Evolutionary conservation across 2,888 invertebrate genomes (phyloP), one percentile per base, ranked within the genome.

Genomic region (Pristionchus fissidentatus): DNA sequence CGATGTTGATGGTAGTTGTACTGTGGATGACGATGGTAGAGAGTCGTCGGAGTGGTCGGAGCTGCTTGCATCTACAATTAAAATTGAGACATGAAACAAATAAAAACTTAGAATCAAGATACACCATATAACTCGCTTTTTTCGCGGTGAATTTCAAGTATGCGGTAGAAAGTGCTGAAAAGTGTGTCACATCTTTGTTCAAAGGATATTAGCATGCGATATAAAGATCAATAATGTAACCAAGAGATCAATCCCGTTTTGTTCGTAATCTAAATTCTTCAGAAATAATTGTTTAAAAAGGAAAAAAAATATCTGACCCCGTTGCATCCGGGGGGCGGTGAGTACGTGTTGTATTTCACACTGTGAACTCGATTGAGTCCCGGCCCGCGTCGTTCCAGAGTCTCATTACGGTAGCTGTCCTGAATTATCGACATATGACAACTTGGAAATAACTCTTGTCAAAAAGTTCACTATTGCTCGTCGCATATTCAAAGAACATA

Each of bases 391-490:
- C 70, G 3, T 62, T 32, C 60, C 29, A 81, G 32, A 0, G 80
- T 29, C 62, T 60, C 62, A 62, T 81, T 81, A 55, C 80, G 80
- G 80, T 81, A 81, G 80, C 43, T 52, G 10, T 81, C 80, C 62
- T 79, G 43, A n/a, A 38, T 38, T 10, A 49, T n/a, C n/a, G n/a
- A n/a, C n/a, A n/a, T n/a, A n/a, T n/a, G n/a, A n/a, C n/a, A n/a
- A n/a, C n/a, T n/a, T n/a, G n/a, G 32, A 15, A 13, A 66, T 66
- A 1, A 15, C 38, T 32, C 35, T 4, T 32, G 2, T 66, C 22
- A 32, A n/a, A 1, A n/a, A 7, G 3, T 15, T 66, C 35, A 32
- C 3, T 26, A 15, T 4, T 43, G 73, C 10, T 13, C 13, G n/a
- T n/a, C 15, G 26, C 35, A 62, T 60, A 7, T 2, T 29, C 32